phyloP scores from a whole-genome alignment of 2,113 vertebrate genomes.

The Bubo blakistoni region DNA sequence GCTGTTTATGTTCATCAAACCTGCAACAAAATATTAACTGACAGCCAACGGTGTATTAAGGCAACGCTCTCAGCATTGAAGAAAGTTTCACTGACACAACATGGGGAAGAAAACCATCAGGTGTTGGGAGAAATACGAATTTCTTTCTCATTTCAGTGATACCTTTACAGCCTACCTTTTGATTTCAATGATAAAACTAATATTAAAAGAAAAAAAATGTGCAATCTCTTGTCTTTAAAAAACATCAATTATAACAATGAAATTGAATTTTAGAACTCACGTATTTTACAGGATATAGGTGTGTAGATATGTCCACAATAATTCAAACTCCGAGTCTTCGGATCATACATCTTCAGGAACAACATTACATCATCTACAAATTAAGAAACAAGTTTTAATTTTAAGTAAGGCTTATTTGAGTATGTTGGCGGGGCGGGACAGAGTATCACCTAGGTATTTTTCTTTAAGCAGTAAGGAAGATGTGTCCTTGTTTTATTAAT shows the following conservation, averaged over 20 bases:
- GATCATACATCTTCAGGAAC: conserved; percentile 99
- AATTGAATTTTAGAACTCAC: conserved; percentile 72
- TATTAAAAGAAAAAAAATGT: background rate
- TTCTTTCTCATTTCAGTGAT: background rate
- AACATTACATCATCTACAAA: conserved; percentile 96
- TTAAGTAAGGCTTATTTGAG: background rate
- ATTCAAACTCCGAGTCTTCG: conserved; percentile 99
- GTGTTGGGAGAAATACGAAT: background rate
- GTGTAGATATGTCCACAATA: conserved; percentile 99
- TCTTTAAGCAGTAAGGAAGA: background rate
- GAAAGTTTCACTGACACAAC: background rate
- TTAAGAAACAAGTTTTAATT: background rate
- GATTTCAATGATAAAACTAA: background rate
- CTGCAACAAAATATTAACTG: background rate
- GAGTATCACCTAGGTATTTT: background rate
- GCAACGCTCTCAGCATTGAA: background rate
- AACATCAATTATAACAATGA: background rate
- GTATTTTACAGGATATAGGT: conserved; percentile 99
- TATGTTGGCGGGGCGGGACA: background rate
- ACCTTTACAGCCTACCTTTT: background rate
- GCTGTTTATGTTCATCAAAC: background rate
- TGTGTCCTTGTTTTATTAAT: background rate
- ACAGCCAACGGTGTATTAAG: background rate
- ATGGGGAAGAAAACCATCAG: background rate
- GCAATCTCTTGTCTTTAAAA: background rate